These are phyloP conservation scores for Chymomyza costata DNA, from an alignment of 1,140 invertebrate species.

Conservation along the genomic window DNA sequence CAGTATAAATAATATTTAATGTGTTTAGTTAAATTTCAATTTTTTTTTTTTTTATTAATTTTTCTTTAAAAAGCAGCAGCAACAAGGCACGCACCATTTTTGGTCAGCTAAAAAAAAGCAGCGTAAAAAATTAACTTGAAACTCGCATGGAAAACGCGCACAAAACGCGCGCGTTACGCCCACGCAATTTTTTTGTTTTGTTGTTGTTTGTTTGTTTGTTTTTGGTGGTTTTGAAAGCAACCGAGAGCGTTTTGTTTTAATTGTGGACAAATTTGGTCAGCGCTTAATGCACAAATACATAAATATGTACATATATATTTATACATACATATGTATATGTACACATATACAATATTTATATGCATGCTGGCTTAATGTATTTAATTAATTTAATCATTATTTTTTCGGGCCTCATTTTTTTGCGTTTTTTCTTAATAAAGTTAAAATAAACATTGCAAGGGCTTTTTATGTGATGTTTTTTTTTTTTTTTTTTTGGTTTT, in stretches of 20 bases:
- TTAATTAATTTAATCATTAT: constrained; percentile 53
- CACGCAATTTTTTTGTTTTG: constrained; percentile 9
- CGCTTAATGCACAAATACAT: constrained; percentile 27
- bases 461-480: constrained; percentile 23
- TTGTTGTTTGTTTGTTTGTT: too few relatives aligned
- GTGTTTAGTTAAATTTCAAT: too few relatives aligned
- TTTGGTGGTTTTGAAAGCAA: constrained; percentile 20
- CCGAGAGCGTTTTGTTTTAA: constrained; percentile 54
- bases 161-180: constrained; percentile 34
- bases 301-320: constrained; percentile 1
- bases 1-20: too few relatives aligned
- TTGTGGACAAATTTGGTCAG: constrained; percentile 66
- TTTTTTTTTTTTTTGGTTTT: constrained; percentile 4
- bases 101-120: constrained; percentile 50
- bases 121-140: constrained; percentile 1
- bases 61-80: constrained; percentile 18
- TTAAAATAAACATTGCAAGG: constrained; percentile 17
- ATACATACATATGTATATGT: constrained; percentile 1
- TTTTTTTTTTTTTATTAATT: too few relatives aligned
- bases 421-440: constrained; percentile 1
- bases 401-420: constrained; percentile 22
- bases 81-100: constrained; percentile 40
- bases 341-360: too few relatives aligned
- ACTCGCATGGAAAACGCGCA: constrained; percentile 12
- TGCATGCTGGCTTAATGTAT: constrained; percentile 33